Conservation (phyloP, 2,888 invertebrate species). For the Pseudococcus jackbeardsleyi region DNA sequence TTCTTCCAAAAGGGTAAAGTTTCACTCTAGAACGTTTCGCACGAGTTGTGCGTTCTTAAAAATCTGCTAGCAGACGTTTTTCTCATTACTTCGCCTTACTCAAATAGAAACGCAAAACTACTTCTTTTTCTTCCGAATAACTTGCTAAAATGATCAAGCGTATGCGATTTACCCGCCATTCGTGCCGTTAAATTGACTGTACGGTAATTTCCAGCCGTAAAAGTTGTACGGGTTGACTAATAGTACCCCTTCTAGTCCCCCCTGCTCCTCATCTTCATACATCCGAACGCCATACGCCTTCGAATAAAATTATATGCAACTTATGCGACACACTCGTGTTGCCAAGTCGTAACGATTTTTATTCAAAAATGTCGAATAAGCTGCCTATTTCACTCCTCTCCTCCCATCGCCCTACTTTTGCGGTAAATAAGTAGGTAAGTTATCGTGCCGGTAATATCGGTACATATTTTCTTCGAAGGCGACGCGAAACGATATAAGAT, state of each 20-base stretch:
- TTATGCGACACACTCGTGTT: constrained; percentile 24
- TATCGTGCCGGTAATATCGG: not conserved
- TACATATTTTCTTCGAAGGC: not conserved
- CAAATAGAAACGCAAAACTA: constrained; percentile 15
- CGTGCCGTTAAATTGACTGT: constrained; percentile 23
- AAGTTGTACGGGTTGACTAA: constrained; percentile 32
- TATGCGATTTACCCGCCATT: constrained; percentile 1
- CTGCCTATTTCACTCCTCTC: not conserved
- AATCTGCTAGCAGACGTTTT: constrained; percentile 15
- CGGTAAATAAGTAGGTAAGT: constrained; percentile 24
- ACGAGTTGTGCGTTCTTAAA: constrained; percentile 34
- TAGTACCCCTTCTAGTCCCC: not conserved
- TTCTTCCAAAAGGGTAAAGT: constrained; percentile 25
- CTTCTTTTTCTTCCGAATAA: not conserved
- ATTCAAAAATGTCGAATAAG: constrained; percentile 48
- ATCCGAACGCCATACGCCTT: not conserved
- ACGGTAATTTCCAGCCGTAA: not conserved
- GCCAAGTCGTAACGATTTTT: not conserved
- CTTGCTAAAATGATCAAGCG: constrained; percentile 13
- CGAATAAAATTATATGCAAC: constrained; percentile 22
- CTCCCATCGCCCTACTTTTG: not conserved
- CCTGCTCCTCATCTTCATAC: not conserved
- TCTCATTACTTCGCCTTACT: constrained; percentile 31
- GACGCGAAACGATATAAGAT: not conserved
- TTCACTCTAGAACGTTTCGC: constrained; percentile 20